Conservation (phyloP, 2,113 vertebrate genomes). For the Grus americana region DNA sequence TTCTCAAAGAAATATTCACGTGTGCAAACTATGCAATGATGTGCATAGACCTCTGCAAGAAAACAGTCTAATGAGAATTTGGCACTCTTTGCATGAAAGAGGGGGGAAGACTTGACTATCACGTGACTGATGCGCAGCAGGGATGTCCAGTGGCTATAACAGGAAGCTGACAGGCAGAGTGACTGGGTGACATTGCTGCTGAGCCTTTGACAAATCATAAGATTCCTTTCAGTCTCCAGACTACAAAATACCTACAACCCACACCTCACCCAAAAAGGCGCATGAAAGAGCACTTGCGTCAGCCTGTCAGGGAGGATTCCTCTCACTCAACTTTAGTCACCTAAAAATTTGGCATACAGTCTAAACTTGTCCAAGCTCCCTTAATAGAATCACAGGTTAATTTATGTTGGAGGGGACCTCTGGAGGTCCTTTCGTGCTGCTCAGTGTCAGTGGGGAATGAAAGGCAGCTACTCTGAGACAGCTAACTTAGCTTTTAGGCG, state of each 20-base stretch:
- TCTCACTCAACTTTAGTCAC: background rate
- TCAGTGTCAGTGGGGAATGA: background rate
- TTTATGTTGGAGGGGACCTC: background rate
- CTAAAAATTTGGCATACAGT: background rate
- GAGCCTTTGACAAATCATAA: background rate
- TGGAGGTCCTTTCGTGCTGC: background rate
- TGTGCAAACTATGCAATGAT: constrained; percentile 3
- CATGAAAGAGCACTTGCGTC: background rate
- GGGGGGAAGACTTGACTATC: background rate
- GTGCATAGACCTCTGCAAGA: background rate
- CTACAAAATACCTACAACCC: background rate
- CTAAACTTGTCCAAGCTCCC: background rate
- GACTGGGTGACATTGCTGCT: background rate
- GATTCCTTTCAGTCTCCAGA: background rate
- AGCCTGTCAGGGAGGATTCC: background rate
- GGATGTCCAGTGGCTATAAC: background rate
- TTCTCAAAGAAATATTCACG: constrained; percentile 31
- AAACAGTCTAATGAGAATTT: background rate
- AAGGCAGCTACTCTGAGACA: background rate
- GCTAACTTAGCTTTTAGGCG: background rate
- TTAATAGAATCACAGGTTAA: background rate
- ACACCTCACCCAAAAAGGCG: background rate
- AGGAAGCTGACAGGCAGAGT: background rate
- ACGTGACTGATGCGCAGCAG: background rate
- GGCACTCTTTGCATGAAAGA: background rate